A percentile compares a stretch with the other conserved stretches of the same genome.
phyloP scores from a whole-genome alignment of 2,797 vertebrate genomes.

The Pseudochaenichthys georgianus region DNA sequence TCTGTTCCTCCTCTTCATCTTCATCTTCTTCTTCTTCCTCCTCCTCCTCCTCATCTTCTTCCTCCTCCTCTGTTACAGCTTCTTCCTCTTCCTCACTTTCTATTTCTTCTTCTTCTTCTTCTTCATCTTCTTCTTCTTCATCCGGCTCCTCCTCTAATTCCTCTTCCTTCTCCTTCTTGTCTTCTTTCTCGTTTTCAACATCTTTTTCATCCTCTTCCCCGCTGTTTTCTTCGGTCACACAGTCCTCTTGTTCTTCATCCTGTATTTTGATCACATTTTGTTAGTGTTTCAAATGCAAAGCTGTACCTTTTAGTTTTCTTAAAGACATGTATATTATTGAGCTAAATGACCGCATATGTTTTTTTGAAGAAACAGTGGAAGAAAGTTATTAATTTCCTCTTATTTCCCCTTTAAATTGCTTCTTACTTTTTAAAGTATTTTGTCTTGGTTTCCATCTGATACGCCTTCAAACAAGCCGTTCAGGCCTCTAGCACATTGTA shows the following conservation, averaged over 20 bases:
- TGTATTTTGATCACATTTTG: constrained; percentile 64
- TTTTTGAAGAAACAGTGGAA: background rate
- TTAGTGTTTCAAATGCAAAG: constrained; percentile 3
- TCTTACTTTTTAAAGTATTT: constrained; percentile 10
- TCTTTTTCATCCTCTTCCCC: constrained; percentile 80
- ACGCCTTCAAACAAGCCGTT: constrained; percentile 22
- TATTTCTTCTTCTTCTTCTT: background rate
- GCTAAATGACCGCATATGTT: background rate
- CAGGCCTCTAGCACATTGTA: constrained; percentile 24
- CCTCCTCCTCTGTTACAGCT: constrained; percentile 56
- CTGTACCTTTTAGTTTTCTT: background rate
- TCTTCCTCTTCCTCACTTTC: constrained; percentile 62
- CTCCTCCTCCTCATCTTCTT: constrained; percentile 61
- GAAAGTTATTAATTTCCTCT: background rate
- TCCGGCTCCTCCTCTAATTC: constrained; percentile 75
- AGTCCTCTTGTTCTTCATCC: constrained; percentile 79
- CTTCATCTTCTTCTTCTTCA: constrained; percentile 66
- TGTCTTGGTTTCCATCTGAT: constrained; percentile 2
- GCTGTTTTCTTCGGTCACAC: constrained; percentile 86
- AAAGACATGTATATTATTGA: background rate
- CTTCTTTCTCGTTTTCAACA: constrained; percentile 72
- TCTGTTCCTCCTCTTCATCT: constrained; percentile 40
- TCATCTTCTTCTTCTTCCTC: constrained; percentile 9
- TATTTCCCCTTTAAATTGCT: background rate
- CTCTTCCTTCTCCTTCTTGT: constrained; percentile 49